Conservation (phyloP, 2,113 vertebrate species). For the Aix galericulata region DNA sequence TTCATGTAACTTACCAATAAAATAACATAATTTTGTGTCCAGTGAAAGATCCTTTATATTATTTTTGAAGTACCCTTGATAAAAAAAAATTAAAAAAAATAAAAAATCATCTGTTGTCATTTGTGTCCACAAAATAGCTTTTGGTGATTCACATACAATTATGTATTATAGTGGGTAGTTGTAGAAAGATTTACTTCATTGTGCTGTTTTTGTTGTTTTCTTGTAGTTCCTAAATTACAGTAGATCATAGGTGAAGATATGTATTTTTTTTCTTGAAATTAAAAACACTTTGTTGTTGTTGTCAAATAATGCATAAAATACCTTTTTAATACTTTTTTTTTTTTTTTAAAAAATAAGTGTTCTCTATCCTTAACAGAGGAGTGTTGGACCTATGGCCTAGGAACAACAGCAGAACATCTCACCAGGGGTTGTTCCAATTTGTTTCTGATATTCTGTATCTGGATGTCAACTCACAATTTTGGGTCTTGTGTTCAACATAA, state of each 20-base stretch:
- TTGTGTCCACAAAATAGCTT: not conserved
- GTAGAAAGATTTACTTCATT: not conserved
- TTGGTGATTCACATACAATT: not conserved
- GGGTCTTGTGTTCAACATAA: not conserved
- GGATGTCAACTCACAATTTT: not conserved
- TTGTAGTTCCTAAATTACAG: not conserved
- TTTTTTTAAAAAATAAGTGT: not conserved
- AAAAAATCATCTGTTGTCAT: not conserved
- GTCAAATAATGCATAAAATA: not conserved
- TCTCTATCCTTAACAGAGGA: not conserved
- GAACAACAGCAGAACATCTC: not conserved
- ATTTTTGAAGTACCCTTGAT: not conserved
- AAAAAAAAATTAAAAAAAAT: not conserved
- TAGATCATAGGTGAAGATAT: not conserved
- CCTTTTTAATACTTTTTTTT: not conserved
- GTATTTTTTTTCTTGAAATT: not conserved
- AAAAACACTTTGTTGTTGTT: not conserved
- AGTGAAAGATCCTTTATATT: not conserved
- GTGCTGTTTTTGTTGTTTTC: not conserved
- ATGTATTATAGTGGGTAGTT: not conserved
- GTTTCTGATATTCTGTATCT: not conserved
- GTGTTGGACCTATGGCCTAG: not conserved
- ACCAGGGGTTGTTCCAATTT: not conserved
- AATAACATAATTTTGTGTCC: not conserved
- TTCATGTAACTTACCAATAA: not conserved